Evolutionary conservation across 2,888 invertebrate species (phyloP).

Genomic region (Epinotia nisella): DNA sequence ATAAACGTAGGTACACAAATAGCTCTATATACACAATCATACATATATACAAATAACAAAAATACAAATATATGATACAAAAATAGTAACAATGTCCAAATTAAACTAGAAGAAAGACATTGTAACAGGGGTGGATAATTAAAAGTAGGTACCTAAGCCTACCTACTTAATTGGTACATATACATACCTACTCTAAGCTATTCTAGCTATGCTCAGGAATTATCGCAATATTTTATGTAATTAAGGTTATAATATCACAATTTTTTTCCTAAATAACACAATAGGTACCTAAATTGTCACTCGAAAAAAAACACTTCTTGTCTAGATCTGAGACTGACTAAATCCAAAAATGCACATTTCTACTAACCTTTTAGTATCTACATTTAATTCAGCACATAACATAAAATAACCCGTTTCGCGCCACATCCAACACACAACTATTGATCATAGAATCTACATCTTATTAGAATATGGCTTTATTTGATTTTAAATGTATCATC

Average conservation of each 20-base stretch:
- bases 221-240: too few relatives aligned
- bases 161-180: too few relatives aligned
- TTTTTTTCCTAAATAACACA: neutral
- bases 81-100: too few relatives aligned
- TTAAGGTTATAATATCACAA: neutral
- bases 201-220: too few relatives aligned
- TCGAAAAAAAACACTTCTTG: neutral
- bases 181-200: too few relatives aligned
- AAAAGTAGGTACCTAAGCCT: too few relatives aligned
- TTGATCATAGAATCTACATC: neutral
- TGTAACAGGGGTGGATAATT: too few relatives aligned
- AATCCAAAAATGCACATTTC: neutral
- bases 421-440: neutral
- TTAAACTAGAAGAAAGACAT: too few relatives aligned
- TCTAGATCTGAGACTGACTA: neutral
- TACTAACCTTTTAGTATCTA: constrained; percentile 6
- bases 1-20: too few relatives aligned
- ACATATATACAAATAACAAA: too few relatives aligned
- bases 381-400: neutral
- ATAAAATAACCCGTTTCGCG: neutral
- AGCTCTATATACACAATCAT: too few relatives aligned
- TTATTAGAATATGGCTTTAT: constrained; percentile 4
- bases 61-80: too few relatives aligned
- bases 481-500: neutral
- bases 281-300: neutral